These are phyloP conservation scores for Sebastes nivosus DNA, from an alignment of 2,797 vertebrate species.

Conservation along the genomic window DNA sequence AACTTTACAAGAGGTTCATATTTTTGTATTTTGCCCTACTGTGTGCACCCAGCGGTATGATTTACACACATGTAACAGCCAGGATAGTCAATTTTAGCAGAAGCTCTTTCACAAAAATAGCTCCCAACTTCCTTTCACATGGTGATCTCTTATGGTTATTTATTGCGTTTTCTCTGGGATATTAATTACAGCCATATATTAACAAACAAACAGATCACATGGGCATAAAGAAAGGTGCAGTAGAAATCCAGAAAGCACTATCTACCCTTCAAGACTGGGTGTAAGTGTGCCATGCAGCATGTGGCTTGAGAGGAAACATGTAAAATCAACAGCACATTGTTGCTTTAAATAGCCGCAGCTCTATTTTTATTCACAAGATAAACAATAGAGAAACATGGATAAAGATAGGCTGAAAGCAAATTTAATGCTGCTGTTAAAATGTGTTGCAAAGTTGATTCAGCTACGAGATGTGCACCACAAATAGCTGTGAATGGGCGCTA, in stretches of 20 bases:
- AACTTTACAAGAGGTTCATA: slow-evolving; percentile 18
- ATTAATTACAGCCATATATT: background rate
- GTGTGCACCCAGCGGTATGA: background rate
- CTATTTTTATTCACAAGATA: background rate
- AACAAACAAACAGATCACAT: background rate
- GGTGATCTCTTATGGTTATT: background rate
- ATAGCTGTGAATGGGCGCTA: background rate
- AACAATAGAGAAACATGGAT: background rate
- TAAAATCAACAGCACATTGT: slow-evolving; percentile 11
- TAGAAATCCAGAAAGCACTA: background rate
- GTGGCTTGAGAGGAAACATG: background rate
- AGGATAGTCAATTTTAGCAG: background rate
- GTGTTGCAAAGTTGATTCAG: background rate
- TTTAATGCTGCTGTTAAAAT: background rate
- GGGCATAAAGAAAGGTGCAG: background rate
- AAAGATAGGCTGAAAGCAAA: background rate
- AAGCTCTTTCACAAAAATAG: slow-evolving; percentile 4
- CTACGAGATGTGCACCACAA: background rate
- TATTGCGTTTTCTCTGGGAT: background rate
- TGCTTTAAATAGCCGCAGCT: slow-evolving; percentile 28
- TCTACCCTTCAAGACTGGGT: background rate
- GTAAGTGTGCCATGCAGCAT: background rate
- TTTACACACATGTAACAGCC: slow-evolving; percentile 5
- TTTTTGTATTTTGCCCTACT: slow-evolving; percentile 4
- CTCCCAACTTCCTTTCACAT: slow-evolving; percentile 12